Evolutionary conservation across 2,888 invertebrate species (phyloP), one percentile per base, ranked within the genome.

Genomic region (Tribolium freemani): DNA sequence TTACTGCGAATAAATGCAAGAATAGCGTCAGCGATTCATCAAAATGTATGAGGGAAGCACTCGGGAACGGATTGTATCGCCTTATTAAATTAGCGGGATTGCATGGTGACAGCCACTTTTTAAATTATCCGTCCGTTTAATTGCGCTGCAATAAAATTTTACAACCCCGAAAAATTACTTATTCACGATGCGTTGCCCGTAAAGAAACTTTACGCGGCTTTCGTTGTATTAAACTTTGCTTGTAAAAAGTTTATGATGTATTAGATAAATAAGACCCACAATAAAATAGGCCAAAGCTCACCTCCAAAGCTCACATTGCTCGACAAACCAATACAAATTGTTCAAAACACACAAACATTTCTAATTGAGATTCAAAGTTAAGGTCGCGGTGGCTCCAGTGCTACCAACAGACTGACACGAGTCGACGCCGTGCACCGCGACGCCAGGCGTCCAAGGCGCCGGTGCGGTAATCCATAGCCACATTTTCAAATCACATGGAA

Each of bases 1-100:
- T 26, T 20, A 77, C 74, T 81, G 80, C 75, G 76, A 76, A 80
- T 83, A 82, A 82, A 81, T 75, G 79, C 76, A 74, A 68, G 73
- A 69, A 63, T 20, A 31, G 60, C 60, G n/a, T 9, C 38, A 13
- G 5, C 58, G 54, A 71, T 71, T 71, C 54, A 67, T 71, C 60
- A 71, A 67, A 44, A 60, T 56, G 70, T 30, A 70, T 70, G 70
- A 69, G 48, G 58, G 20, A 63, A 56, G 50, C 69, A 61, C 69
- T 63, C 48, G 46, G 45, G 13, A 54, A 69, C 63, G 44, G 64
- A 51, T 54, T 70, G 48, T 68, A 61, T 31, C 50, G 31, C 51
- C 58, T 72, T 69, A 72, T 72, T 72, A 69, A 69, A 72, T 72
- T 72, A 72, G 56, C 64, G 38, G 50, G 67, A 67, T 67, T 71